Evolutionary conservation across 1,140 invertebrate genomes (phyloP), one percentile per base, ranked within the genome.

Genomic region (Atta cephalotes): DNA sequence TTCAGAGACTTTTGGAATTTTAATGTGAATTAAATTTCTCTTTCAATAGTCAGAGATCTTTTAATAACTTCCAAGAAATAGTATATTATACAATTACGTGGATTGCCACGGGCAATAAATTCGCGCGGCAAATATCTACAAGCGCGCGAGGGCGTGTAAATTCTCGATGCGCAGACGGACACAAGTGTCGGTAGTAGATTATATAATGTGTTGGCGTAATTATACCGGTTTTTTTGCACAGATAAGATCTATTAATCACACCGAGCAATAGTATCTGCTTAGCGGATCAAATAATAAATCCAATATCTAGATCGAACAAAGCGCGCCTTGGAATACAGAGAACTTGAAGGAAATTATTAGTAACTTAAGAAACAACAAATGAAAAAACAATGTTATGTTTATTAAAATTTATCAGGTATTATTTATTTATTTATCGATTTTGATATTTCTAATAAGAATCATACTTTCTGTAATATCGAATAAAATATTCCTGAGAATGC

Each of bases 211-310:
- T 66, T 56, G 74, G 51, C 25, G 82, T 85, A 85, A 85, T 79
- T 79, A 79, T 56, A 68, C 74, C 39, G 62, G 25, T 39, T 85
- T 65, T 65, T 85, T 79, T 25, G 12, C 12, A 68, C 31, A 66
- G 74, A 85, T 79, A 78, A 68, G 9, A 45, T 79, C 72, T 85
- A 66, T 79, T 85, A 85, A 79, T 85, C 74, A 79, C 31, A 31
- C 6, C 21, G 35, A 39, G 31, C 21, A 66, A 45, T 79, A 6
- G 31, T 78, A 85, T 77, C 60, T 79, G 25, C 3, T 60, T 45
- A 4, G 1, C 45, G 25, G 31, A 85, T 85, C 81, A 9, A 76
- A 77, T 53, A 65, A 85, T 65, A 77, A 77, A 85, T n/a, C 5
- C 31, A 21, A 85, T 63, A 85, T 85, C 60, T 85, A 68, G 72